Percentiles rank a stretch among this genome's conserved stretches.
Conservation (phyloP, 2,797 vertebrate species). For the Gallinago nigripennis region DNA sequence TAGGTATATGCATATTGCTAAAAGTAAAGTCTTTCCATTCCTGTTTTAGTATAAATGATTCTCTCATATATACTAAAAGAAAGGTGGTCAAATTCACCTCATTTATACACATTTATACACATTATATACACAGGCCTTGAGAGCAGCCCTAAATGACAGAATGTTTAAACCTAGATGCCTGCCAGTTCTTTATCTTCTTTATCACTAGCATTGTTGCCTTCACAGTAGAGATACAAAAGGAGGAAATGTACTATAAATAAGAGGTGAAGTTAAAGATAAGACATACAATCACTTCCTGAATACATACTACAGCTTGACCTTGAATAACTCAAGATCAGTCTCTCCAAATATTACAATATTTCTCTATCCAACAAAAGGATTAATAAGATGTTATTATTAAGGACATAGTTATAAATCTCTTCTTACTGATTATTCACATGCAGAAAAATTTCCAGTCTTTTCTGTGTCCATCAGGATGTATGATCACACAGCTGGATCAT, state of each 20-base stretch:
- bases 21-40: neutral
- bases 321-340: neutral
- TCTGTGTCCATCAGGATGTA: neutral
- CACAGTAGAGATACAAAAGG: neutral
- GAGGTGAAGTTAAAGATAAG: conserved; percentile 5
- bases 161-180: neutral
- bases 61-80: neutral
- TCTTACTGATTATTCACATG: neutral
- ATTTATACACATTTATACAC: neutral
- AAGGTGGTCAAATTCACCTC: neutral
- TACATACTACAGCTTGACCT: neutral
- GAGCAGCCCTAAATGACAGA: neutral
- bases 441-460: neutral
- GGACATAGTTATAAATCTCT: neutral
- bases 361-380: neutral
- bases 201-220: neutral
- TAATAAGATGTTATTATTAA: neutral
- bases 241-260: conserved; percentile 30
- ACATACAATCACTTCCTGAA: neutral
- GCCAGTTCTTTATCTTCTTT: conserved; percentile 16
- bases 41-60: neutral
- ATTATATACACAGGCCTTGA: neutral
- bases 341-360: neutral
- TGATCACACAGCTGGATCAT: neutral
- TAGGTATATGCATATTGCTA: neutral